These are phyloP conservation scores for Hafferia zeledoni DNA, from an alignment of 2,797 vertebrate species.

Conservation along the genomic window DNA sequence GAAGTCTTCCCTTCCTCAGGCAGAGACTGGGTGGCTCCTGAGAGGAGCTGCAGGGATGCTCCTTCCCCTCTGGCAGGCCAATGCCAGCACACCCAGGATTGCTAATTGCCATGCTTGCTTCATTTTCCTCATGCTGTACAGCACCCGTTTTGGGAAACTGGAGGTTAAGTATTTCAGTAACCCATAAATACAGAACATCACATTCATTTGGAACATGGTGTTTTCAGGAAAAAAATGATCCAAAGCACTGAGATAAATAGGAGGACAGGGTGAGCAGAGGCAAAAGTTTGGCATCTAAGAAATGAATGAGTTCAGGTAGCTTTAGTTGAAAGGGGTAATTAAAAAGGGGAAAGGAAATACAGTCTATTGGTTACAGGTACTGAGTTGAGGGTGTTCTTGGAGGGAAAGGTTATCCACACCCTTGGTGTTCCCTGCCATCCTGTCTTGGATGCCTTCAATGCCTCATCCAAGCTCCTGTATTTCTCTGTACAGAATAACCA, in stretches of 20 bases:
- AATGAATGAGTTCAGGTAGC: background rate
- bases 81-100: background rate
- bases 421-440: fast-evolving
- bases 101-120: background rate
- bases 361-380: background rate
- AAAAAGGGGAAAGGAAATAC: background rate
- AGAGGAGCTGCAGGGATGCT: background rate
- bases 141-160: background rate
- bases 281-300: background rate
- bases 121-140: fast-evolving
- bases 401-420: background rate
- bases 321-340: background rate
- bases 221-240: background rate
- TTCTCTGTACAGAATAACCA: background rate
- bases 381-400: background rate
- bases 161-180: background rate
- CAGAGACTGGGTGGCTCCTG: background rate
- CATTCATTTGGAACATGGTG: background rate
- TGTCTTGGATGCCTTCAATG: background rate
- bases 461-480: background rate
- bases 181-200: background rate
- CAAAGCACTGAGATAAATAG: background rate
- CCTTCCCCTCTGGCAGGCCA: background rate
- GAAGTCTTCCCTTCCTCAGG: background rate
- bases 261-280: background rate